phyloP scores from a whole-genome alignment of 2,113 vertebrate genomes.

The Grammomys surdaster region DNA sequence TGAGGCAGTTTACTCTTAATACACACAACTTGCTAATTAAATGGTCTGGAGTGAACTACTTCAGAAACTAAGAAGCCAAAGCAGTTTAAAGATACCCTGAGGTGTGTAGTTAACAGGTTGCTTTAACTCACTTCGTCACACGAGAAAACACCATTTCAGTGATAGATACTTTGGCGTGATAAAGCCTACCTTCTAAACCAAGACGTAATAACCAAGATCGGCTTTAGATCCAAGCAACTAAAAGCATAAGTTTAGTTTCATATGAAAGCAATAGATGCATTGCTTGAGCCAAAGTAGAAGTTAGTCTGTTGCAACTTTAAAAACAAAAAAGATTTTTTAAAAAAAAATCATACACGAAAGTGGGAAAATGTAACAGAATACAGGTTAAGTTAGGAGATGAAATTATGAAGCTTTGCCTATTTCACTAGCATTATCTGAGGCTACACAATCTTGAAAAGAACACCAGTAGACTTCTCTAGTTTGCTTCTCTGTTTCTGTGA shows the following conservation, averaged over 20 bases:
- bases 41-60: conserved; percentile 47
- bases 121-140: conserved; percentile 37
- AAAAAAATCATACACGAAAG: background rate
- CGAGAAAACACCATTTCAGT: conserved; percentile 31
- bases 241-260: conserved; percentile 6
- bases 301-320: background rate
- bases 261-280: background rate
- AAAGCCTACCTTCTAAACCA: conserved; percentile 52
- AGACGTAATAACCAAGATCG: conserved; percentile 36
- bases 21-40: conserved; percentile 61
- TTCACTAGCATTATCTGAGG: background rate
- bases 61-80: conserved; percentile 25
- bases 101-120: conserved; percentile 44
- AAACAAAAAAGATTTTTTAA: background rate
- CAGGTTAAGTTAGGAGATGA: conserved; percentile 19
- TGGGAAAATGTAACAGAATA: background rate
- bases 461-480: background rate
- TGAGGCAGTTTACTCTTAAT: conserved; percentile 43
- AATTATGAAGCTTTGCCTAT: background rate
- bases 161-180: conserved; percentile 27
- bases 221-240: background rate
- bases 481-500: background rate
- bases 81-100: conserved; percentile 46
- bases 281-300: conserved; percentile 20
- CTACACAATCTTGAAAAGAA: background rate